Evolutionary conservation across 2,888 invertebrate species (phyloP).

Genomic region (Chymomyza procnemis): DNA sequence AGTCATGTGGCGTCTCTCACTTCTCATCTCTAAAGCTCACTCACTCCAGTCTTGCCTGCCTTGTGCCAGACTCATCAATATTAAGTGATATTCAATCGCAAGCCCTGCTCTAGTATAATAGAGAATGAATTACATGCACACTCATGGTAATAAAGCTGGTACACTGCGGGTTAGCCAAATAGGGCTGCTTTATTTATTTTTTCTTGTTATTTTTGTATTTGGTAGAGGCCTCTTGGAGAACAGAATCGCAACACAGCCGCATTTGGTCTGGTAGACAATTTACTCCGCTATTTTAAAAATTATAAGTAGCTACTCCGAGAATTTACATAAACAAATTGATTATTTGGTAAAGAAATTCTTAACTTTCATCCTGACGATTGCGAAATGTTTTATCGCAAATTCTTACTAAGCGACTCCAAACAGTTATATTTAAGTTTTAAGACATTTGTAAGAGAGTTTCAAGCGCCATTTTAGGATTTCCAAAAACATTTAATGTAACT

Average conservation of each 20-base stretch:
- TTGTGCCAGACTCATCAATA: conserved; percentile 59
- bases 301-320: no score
- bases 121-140: neutral
- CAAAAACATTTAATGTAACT: no score
- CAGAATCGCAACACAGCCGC: neutral
- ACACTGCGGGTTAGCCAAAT: neutral
- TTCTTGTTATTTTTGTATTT: neutral
- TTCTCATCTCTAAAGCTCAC: neutral
- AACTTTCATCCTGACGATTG: no score
- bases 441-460: no score
- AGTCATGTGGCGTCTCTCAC: conserved; percentile 33
- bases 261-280: no score
- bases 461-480: no score
- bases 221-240: neutral
- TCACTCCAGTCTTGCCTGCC: neutral
- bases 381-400: no score
- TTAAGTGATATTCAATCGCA: conserved; percentile 54
- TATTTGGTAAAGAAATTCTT: no score
- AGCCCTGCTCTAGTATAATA: neutral
- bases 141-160: neutral
- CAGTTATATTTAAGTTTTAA: no score
- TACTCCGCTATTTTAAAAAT: no score
- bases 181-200: neutral
- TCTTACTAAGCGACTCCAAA: no score
- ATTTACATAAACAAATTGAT: no score